A percentile compares a stretch with the other conserved stretches of the same genome.
These are phyloP conservation scores for Frieseomelitta varia DNA, from an alignment of 1,140 invertebrate genomes.

Conservation along the genomic window DNA sequence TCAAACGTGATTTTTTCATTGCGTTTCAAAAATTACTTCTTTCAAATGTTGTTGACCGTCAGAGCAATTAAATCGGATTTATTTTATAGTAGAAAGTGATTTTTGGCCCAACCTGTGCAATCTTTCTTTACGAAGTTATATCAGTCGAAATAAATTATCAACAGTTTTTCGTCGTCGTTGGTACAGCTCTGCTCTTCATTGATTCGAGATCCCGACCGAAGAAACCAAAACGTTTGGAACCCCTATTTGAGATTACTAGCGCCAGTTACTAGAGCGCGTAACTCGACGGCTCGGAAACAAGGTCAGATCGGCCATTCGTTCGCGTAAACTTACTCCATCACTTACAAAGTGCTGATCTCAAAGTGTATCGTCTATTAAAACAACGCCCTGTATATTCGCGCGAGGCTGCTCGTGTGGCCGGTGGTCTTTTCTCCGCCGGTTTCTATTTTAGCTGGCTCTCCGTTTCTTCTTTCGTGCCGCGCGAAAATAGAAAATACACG, in stretches of 20 bases:
- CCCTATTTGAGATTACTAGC: background rate
- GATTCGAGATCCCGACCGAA: too few relatives aligned
- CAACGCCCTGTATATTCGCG: background rate
- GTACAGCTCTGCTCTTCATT: too few relatives aligned
- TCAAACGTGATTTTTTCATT: too few relatives aligned
- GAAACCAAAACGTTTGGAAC: background rate
- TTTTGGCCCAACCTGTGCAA: too few relatives aligned
- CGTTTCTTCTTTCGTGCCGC: background rate
- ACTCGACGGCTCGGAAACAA: background rate
- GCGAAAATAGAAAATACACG: slow-evolving; percentile 17
- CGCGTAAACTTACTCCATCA: slow-evolving; percentile 1
- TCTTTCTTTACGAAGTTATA: too few relatives aligned
- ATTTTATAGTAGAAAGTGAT: too few relatives aligned
- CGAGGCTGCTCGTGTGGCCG: slow-evolving; percentile 17
- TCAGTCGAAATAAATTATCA: too few relatives aligned
- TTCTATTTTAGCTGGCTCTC: slow-evolving; percentile 45
- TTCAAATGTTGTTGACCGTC: too few relatives aligned
- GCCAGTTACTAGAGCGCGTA: background rate
- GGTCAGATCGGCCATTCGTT: background rate
- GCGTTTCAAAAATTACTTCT: too few relatives aligned
- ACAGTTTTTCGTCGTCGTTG: too few relatives aligned
- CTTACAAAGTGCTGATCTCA: background rate
- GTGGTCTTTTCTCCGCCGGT: slow-evolving; percentile 1
- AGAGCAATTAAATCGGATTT: too few relatives aligned
- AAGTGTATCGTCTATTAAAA: background rate